phyloP scores from a whole-genome alignment of 2,888 invertebrate genomes.

The Pheosia gnoma region DNA sequence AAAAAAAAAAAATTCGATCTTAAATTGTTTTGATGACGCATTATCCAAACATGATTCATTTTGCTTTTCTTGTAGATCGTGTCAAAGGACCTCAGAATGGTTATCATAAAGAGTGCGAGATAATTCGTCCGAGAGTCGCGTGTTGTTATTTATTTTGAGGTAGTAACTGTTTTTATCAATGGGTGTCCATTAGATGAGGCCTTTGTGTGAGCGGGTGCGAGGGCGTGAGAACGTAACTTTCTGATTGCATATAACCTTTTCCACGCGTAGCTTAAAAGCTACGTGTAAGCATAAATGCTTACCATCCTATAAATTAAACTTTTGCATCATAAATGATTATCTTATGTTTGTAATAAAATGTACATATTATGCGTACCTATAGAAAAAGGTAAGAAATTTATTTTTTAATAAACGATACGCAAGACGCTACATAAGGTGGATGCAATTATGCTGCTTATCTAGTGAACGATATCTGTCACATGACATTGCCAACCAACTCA shows the following conservation, averaged over 20 bases:
- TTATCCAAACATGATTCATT: slow-evolving; percentile 36
- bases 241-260: slow-evolving; percentile 49
- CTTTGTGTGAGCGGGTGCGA: slow-evolving; percentile 49
- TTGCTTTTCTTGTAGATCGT: slow-evolving; percentile 36
- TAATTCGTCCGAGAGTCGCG: slow-evolving; percentile 46
- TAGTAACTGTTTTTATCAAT: slow-evolving; percentile 69
- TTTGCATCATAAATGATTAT: slow-evolving; percentile 3
- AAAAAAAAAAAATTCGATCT: too few relatives aligned
- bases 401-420: too few relatives aligned
- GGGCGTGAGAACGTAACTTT: slow-evolving; percentile 55
- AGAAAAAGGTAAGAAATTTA: too few relatives aligned
- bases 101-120: slow-evolving; percentile 54
- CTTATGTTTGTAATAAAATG: too few relatives aligned
- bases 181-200: slow-evolving; percentile 54
- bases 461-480: too few relatives aligned
- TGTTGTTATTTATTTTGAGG: slow-evolving; percentile 62
- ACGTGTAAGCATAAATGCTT: not conserved
- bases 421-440: too few relatives aligned
- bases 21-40: slow-evolving; percentile 41
- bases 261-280: slow-evolving; percentile 30
- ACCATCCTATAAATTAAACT: slow-evolving; percentile 12
- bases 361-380: too few relatives aligned
- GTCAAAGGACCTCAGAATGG: slow-evolving; percentile 34
- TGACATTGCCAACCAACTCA: too few relatives aligned
- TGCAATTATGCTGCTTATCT: too few relatives aligned